These are phyloP conservation scores for Sakesphorus luctuosus DNA, from an alignment of 2,113 vertebrate species.

Conservation along the genomic window DNA sequence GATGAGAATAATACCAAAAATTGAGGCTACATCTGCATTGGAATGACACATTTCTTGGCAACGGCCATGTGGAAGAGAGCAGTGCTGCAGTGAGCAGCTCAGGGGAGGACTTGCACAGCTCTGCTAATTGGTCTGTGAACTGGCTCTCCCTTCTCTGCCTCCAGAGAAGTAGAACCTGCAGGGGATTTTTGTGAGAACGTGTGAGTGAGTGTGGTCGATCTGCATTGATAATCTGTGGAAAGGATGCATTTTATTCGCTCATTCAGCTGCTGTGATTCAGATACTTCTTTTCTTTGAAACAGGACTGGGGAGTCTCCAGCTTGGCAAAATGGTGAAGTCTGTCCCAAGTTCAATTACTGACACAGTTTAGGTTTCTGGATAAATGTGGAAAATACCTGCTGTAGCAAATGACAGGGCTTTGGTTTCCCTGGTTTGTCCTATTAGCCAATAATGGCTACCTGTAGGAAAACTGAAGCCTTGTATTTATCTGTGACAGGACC, in stretches of 20 bases:
- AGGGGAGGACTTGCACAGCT: not conserved
- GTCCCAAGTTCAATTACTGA: not conserved
- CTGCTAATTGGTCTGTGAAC: not conserved
- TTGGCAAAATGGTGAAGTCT: not conserved
- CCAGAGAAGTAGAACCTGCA: not conserved
- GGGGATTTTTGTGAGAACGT: not conserved
- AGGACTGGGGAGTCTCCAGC: not conserved
- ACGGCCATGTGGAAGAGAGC: not conserved
- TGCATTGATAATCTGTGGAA: not conserved
- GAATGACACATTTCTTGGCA: not conserved
- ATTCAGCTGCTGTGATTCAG: not conserved
- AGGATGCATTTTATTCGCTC: not conserved
- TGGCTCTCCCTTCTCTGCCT: not conserved
- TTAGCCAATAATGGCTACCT: not conserved
- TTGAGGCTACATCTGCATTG: not conserved
- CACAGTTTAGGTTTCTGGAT: not conserved
- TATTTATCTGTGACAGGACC: not conserved
- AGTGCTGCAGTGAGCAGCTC: not conserved
- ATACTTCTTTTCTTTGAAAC: not conserved
- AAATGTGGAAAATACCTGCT: conserved; percentile 1
- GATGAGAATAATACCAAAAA: not conserved
- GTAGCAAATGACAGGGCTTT: not conserved
- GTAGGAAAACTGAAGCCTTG: not conserved
- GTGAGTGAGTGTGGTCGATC: not conserved
- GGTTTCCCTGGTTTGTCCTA: not conserved